These are phyloP conservation scores for Molossus alvarezi DNA, from an alignment of 2,797 vertebrate genomes.

Conservation along the genomic window DNA sequence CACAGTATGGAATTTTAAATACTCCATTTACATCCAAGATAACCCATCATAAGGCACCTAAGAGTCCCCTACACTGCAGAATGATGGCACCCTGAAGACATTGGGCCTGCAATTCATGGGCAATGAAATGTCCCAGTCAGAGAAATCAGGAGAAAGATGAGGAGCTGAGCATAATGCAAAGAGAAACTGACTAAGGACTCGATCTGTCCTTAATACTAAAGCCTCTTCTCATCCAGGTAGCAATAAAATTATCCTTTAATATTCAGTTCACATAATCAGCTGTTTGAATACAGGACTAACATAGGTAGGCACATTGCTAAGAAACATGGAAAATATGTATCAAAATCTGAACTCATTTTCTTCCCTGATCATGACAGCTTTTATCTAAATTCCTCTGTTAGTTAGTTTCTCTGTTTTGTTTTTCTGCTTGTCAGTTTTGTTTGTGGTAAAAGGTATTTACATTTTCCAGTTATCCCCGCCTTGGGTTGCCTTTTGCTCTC, in stretches of 20 bases:
- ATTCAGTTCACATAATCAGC: background rate
- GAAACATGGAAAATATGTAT: background rate
- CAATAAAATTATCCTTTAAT: background rate
- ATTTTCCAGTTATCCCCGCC: background rate
- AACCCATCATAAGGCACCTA: background rate
- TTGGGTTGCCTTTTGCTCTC: background rate
- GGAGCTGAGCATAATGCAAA: background rate
- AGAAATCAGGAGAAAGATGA: background rate
- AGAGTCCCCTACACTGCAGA: background rate
- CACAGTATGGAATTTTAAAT: background rate
- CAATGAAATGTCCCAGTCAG: background rate
- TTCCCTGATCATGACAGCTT: background rate
- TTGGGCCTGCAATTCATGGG: background rate
- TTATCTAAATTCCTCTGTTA: background rate
- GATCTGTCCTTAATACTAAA: background rate
- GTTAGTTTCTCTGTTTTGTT: background rate
- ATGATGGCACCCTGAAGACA: background rate
- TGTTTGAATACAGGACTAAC: background rate
- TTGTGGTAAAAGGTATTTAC: background rate
- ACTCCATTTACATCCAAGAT: background rate
- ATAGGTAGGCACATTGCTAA: background rate
- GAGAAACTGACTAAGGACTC: background rate
- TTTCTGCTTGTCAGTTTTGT: background rate
- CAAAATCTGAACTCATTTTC: background rate
- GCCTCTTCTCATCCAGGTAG: background rate